Conservation (phyloP, 2,888 invertebrate genomes). For the Philereme vetulata region DNA sequence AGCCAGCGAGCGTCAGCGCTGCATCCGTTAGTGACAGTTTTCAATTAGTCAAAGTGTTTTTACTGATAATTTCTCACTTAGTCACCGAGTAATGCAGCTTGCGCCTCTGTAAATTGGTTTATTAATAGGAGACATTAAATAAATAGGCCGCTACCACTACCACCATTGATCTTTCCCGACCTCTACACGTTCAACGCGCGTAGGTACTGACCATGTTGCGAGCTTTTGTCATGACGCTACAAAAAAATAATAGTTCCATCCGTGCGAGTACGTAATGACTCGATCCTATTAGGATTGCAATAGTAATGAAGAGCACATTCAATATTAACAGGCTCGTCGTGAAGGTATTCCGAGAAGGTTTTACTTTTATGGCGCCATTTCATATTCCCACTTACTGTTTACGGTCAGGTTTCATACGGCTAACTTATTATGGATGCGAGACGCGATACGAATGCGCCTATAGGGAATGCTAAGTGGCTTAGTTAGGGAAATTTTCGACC, state of each 20-base stretch:
- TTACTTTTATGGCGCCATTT: conserved; percentile 54
- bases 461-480: conserved; percentile 54
- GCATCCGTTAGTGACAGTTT: conserved; percentile 37
- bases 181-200: conserved; percentile 11
- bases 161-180: conserved; percentile 25
- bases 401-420: conserved; percentile 49
- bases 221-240: neutral
- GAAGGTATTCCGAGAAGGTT: conserved; percentile 46
- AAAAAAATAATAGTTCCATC: conserved; percentile 5
- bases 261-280: conserved; percentile 4
- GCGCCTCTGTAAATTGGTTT: conserved; percentile 45
- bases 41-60: conserved; percentile 46
- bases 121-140: conserved; percentile 40
- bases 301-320: conserved; percentile 31
- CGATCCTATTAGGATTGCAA: conserved; percentile 12
- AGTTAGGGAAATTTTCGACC: conserved; percentile 46
- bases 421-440: conserved; percentile 55
- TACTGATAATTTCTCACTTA: conserved; percentile 51
- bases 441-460: conserved; percentile 43
- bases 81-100: conserved; percentile 43
- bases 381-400: conserved; percentile 50
- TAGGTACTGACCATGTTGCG: neutral
- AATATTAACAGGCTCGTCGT: conserved; percentile 36
- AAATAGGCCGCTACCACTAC: conserved; percentile 27
- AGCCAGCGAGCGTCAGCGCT: conserved; percentile 27